Evolutionary conservation across 2,797 vertebrate genomes (phyloP), one percentile per base, ranked within the genome.

Genomic region (Urophycis tenuis): DNA sequence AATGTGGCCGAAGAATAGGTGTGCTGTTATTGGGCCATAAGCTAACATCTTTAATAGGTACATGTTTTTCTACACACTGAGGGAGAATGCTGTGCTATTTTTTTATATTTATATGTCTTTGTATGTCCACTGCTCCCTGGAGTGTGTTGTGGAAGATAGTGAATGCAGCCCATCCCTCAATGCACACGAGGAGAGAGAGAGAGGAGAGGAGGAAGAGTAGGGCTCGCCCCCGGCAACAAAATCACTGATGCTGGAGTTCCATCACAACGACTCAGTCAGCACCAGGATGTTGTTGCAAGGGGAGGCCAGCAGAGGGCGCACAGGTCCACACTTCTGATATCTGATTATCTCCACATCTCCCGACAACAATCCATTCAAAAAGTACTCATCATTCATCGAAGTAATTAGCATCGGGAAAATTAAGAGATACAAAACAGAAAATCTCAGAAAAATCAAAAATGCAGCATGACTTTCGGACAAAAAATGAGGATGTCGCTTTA

Each of bases 221-320:
- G 85, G 93, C 35, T 92, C 93, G 85, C 95, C 93, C 93, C 95
- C 95, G 83, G 95, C 97, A 99, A 99, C 98, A 99, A 99, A 99
- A 99, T 99, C 98, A 98, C 98, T 99, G 98, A 99, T 99, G 98
- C 98, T 99, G 98, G 98, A 99, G 98, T 96, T 89, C 12, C 93
- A 86, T 78, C 64, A 92, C 86, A 90, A 90, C 84, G 91, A 96
- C 96, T 95, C 97, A 95, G 94, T 95, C 98, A 99, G 98, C 97
- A 98, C 95, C 98, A 99, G 97, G 98, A 99, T 99, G 94, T 97
- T 99, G 97, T 98, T 98, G 89, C 94, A 89, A 92, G 92, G 90
- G 93, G 91, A 88, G 90, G 87, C 92, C 92, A 92, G 83, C 80
- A 87, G 86, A 71, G 80, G 90, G 82, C 45, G 17, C 82, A 78